phyloP scores from a whole-genome alignment of 2,797 vertebrate species.

The Gambusia yucatana region DNA sequence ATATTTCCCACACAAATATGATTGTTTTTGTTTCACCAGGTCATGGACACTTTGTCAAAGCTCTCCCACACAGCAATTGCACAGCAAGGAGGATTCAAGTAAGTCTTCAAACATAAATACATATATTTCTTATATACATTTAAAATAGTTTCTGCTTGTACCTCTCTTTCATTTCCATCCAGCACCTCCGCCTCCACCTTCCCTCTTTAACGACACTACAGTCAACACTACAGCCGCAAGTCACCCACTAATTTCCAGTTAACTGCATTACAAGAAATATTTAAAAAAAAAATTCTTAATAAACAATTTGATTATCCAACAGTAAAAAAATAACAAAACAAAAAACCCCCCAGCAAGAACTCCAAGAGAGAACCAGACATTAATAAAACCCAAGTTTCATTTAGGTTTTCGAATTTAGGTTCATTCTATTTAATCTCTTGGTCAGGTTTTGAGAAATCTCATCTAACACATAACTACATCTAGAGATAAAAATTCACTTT shows the following conservation, averaged over 20 bases:
- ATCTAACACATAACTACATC: not conserved
- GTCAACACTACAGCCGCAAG: not conserved
- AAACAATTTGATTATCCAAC: not conserved
- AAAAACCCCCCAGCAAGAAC: not conserved
- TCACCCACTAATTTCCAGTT: constrained; percentile 8
- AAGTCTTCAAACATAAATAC: constrained; percentile 36
- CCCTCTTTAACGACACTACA: not conserved
- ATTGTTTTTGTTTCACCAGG: constrained; percentile 74
- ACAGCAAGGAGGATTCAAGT: constrained; percentile 88
- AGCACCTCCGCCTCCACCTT: not conserved
- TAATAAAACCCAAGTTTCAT: not conserved
- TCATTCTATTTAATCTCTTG: not conserved
- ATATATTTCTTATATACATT: not conserved
- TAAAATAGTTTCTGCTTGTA: too few species aligned
- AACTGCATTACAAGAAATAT: not conserved
- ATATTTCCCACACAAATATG: not conserved
- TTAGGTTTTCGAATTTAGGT: not conserved
- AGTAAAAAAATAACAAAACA: not conserved
- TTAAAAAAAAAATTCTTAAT: not conserved
- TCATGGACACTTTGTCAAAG: constrained; percentile 91
- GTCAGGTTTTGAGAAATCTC: not conserved
- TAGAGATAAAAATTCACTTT: not conserved
- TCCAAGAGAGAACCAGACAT: not conserved
- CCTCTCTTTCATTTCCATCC: not conserved
- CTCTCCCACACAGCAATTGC: constrained; percentile 86